Conservation (phyloP, 2,888 invertebrate species). For the Amblyteles armatorius region DNA sequence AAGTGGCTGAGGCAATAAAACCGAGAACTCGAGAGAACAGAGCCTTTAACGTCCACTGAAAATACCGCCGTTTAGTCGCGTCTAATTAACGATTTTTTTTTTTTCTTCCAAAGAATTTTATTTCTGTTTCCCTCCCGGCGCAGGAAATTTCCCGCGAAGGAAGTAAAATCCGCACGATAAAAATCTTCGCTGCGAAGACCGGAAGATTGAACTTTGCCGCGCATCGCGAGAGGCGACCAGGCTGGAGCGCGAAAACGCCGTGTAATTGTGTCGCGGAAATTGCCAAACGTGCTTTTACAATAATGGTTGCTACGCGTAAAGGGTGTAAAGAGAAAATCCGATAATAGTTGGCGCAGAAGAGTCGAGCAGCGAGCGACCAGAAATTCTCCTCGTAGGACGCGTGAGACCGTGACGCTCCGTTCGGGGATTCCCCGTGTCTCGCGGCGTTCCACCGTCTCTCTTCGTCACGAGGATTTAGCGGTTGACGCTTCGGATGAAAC, state of each 20-base stretch:
- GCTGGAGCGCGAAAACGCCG: neutral
- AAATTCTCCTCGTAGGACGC: neutral
- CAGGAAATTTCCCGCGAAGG: neutral
- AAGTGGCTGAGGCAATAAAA: constrained; percentile 3
- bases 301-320: neutral
- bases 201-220: neutral
- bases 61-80: neutral
- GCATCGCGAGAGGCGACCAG: neutral
- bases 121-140: neutral
- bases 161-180: no score
- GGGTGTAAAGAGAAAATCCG: neutral
- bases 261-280: neutral
- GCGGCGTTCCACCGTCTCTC: neutral
- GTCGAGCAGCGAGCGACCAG: neutral
- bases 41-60: neutral
- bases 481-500: no score
- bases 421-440: neutral
- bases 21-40: neutral
- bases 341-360: neutral
- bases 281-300: neutral
- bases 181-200: neutral
- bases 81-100: neutral
- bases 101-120: neutral
- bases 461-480: neutral
- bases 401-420: neutral